A percentile compares a stretch with the other conserved stretches of the same genome.
Conservation (phyloP, 2,797 vertebrate species). For the Myiotriccus ornatus region DNA sequence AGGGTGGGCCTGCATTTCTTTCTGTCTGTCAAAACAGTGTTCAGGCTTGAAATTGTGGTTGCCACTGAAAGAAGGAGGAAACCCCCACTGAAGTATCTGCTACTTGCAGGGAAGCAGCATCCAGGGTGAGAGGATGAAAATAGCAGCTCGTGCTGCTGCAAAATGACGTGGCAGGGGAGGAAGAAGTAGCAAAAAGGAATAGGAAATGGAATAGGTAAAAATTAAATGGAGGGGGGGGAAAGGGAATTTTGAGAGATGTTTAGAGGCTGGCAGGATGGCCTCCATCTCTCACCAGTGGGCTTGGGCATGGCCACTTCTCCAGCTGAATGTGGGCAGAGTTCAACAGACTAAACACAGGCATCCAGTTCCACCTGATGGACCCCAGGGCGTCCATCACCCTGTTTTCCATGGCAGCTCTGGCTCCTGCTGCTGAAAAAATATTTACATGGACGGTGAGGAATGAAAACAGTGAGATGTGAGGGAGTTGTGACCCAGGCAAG, state of each 20-base stretch:
- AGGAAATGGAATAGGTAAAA: neutral
- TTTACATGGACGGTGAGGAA: neutral
- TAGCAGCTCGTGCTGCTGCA: neutral
- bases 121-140: neutral
- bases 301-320: neutral
- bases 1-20: neutral
- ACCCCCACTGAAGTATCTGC: neutral
- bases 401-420: neutral
- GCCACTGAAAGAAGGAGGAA: neutral
- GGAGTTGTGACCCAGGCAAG: neutral
- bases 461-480: neutral
- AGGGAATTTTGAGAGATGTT: neutral
- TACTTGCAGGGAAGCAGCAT: neutral
- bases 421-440: neutral
- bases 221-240: neutral
- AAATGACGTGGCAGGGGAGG: fast-evolving
- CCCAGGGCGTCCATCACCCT: neutral
- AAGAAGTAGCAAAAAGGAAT: neutral
- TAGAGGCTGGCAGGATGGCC: fast-evolving
- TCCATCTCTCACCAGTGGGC: neutral
- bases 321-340: neutral
- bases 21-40: neutral
- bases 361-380: neutral
- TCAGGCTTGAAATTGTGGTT: neutral
- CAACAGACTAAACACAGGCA: neutral